These are phyloP conservation scores for Thinocorus orbignyianus DNA, from an alignment of 2,113 vertebrate species.

Conservation along the genomic window DNA sequence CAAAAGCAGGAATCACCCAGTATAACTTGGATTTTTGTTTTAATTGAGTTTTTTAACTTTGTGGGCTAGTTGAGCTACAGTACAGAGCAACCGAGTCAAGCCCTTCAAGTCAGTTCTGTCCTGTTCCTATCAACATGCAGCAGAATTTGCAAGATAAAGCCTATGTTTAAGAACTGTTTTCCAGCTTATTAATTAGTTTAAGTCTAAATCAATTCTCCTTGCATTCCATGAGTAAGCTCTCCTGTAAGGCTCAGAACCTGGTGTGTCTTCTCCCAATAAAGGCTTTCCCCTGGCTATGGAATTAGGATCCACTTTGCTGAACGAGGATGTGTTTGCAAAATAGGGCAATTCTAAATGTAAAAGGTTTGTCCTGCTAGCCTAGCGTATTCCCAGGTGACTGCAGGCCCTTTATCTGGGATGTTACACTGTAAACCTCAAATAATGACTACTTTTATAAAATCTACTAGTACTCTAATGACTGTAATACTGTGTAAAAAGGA, in stretches of 20 bases:
- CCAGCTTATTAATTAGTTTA: neutral
- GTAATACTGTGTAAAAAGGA: neutral
- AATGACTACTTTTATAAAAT: neutral
- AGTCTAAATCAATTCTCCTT: neutral
- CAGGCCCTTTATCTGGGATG: neutral
- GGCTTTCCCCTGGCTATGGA: neutral
- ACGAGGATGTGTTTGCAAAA: neutral
- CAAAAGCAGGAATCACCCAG: neutral
- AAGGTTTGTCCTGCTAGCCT: neutral
- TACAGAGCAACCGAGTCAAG: neutral
- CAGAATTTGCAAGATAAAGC: neutral
- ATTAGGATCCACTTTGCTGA: neutral
- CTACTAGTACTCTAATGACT: neutral
- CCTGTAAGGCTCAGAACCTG: neutral
- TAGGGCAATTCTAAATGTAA: neutral
- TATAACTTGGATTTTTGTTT: neutral
- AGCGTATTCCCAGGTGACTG: neutral
- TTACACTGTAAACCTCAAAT: neutral
- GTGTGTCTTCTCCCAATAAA: neutral
- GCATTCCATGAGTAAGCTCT: neutral
- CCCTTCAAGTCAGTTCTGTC: neutral
- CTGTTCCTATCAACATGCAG: neutral
- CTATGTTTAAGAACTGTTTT: neutral
- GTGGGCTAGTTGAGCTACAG: fast-evolving
- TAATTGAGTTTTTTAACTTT: neutral